Evolutionary conservation across 2,797 vertebrate species (phyloP), one percentile per base, ranked within the genome.

Genomic region (Artibeus lituratus): DNA sequence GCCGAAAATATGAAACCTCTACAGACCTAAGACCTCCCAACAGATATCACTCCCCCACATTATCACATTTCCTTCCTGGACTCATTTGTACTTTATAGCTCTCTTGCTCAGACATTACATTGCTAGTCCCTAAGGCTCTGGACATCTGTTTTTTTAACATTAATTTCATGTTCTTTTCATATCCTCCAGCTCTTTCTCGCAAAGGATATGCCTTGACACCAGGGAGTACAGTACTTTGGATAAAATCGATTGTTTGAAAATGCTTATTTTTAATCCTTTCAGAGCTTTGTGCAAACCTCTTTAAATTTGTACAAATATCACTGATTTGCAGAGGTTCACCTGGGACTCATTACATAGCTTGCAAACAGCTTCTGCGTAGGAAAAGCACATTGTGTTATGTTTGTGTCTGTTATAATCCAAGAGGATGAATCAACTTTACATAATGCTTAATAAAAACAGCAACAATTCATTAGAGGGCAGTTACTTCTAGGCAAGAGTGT

Each of bases 81-180:
- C 59, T 97, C 86, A 74, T 91, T 94, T 89, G 73, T 49, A 94
- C 83, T 95, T 95, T 67, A 72, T 26, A 93, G 87, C 74, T 91
- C 53, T 92, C 87, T 94, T 90, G 57, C 44, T 91, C 83, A 87
- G 83, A 65, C 83, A 95, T 51, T 82, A 32, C 73, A 44, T 15
- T 55, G 77, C 78, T 72, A 42, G 65, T 90, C 92, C 72, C 97
- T 55, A 70, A 59, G 84, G 91, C 57, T 88, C 70, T 32, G 42
- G 80, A 94, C 95, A 97, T 98, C 96, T 98, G 96, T 94, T 96
- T 97, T 95, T 84, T 77, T 94, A 86, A 95, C 82, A 65, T 96
- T 95, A 81, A 93, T 89, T 96, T 95, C 91, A 91, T 89, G 88
- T 90, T 94, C 89, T 72, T 93, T 96, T 95, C 69, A 57, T 81